These are phyloP conservation scores for Chrysocyon brachyurus DNA, from an alignment of 2,797 vertebrate genomes.

Conservation along the genomic window DNA sequence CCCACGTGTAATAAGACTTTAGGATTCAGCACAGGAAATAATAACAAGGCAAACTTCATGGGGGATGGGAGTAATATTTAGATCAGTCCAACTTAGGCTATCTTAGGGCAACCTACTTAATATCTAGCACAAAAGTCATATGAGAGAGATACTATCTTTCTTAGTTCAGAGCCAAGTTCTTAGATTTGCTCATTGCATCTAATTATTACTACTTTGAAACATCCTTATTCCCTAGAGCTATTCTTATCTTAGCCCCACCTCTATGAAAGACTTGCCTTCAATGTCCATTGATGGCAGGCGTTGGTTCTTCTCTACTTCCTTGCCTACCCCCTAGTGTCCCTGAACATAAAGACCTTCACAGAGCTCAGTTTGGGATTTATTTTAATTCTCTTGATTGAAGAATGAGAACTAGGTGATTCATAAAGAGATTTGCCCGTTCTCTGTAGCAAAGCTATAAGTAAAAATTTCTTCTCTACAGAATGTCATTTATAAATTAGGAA, in stretches of 20 bases:
- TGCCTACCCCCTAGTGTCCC: fast-evolving
- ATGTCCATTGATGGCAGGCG: neutral
- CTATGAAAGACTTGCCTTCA: neutral
- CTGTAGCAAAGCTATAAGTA: neutral
- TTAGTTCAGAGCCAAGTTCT: neutral
- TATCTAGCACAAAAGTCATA: neutral
- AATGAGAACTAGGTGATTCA: neutral
- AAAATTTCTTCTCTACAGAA: neutral
- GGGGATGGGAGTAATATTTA: neutral
- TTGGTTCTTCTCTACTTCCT: neutral
- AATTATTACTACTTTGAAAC: neutral
- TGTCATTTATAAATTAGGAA: neutral
- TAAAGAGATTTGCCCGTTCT: neutral
- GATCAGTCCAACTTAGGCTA: neutral
- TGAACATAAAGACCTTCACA: neutral
- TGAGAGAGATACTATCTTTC: neutral
- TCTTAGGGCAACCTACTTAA: neutral
- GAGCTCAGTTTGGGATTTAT: neutral
- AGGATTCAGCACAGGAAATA: neutral
- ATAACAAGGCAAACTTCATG: neutral
- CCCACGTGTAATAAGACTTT: neutral
- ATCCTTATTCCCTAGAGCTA: neutral
- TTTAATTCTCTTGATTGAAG: neutral
- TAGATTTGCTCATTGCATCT: neutral
- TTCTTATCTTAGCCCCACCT: neutral